Evolutionary conservation across 2,888 invertebrate species (phyloP).

Genomic region (Ophioninae sp.): DNA sequence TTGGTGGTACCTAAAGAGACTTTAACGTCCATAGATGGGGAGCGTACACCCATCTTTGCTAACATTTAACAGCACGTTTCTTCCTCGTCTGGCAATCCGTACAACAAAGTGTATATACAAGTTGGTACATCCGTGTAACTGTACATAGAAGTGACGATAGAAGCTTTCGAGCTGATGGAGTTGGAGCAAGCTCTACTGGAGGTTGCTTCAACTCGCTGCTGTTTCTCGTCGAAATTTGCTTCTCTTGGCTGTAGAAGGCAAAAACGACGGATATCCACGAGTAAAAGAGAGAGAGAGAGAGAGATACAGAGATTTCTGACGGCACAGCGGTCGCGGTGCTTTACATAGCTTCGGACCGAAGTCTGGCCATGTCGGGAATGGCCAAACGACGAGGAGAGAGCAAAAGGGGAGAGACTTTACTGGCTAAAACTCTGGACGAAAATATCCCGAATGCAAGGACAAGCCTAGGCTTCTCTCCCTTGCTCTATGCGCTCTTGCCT

Average conservation of each 20-base stretch:
- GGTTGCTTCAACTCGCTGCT: slow-evolving; percentile 30
- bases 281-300: slow-evolving; percentile 26
- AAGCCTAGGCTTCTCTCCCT: slow-evolving; percentile 58
- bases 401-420: slow-evolving; percentile 74
- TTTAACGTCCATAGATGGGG: slow-evolving; percentile 4
- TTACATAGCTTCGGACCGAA: slow-evolving; percentile 75
- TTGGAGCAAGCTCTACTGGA: slow-evolving; percentile 44
- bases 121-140: slow-evolving; percentile 29
- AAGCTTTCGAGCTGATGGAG: slow-evolving; percentile 57
- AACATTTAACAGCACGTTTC: slow-evolving; percentile 4
- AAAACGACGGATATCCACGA: slow-evolving; percentile 62
- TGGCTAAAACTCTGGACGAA: slow-evolving; percentile 79
- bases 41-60: not conserved
- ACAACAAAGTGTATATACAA: slow-evolving; percentile 13
- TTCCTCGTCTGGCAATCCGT: slow-evolving; percentile 15
- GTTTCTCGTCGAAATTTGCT: slow-evolving; percentile 46
- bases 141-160: slow-evolving; percentile 64
- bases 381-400: slow-evolving; percentile 61
- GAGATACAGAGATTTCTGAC: slow-evolving; percentile 24
- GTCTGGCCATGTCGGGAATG: slow-evolving; percentile 79
- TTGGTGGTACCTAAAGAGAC: slow-evolving; percentile 1
- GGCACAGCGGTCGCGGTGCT: slow-evolving; percentile 63
- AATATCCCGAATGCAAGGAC: slow-evolving; percentile 80
- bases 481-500: slow-evolving; percentile 13
- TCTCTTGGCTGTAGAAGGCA: slow-evolving; percentile 66